A percentile compares a stretch with the other conserved stretches of the same genome.
phyloP scores from a whole-genome alignment of 1,140 invertebrate genomes.

The Scaptomyza graminum region DNA sequence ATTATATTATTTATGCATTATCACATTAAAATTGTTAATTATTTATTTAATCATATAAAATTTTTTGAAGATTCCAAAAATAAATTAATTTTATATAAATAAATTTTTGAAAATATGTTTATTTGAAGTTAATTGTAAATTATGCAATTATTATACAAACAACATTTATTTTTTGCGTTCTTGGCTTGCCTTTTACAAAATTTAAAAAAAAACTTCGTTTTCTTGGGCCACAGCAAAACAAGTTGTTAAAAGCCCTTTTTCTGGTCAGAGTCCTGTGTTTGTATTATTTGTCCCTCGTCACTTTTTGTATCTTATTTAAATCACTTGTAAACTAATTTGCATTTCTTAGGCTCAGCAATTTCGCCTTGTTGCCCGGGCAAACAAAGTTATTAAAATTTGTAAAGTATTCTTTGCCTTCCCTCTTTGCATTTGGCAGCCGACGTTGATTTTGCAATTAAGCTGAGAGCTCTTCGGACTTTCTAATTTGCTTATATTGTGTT shows the following conservation, averaged over 20 bases:
- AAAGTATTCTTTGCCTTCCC: constrained; percentile 23
- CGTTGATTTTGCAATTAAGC: constrained; percentile 67
- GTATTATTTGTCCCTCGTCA: constrained; percentile 59
- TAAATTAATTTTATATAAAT: too few relatives aligned
- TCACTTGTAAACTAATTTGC: constrained; percentile 77
- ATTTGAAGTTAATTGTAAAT: constrained; percentile 22
- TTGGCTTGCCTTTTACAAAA: constrained; percentile 54
- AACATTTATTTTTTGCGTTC: constrained; percentile 9
- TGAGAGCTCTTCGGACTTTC: constrained; percentile 16
- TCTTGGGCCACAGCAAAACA: constrained; percentile 22
- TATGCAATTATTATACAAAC: constrained; percentile 29
- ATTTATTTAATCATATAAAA: too few relatives aligned
- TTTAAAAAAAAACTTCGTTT: constrained; percentile 48
- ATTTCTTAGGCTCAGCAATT: constrained; percentile 66
- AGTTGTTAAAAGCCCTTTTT: constrained; percentile 56
- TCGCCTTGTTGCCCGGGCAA: constrained; percentile 41
- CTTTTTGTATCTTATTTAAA: constrained; percentile 78
- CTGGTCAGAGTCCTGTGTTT: constrained; percentile 11
- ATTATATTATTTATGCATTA: constrained; percentile 4
- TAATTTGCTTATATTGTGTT: constrained; percentile 28
- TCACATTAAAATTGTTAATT: too few relatives aligned
- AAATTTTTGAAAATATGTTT: too few relatives aligned
- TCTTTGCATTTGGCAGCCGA: constrained; percentile 30
- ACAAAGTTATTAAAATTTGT: constrained; percentile 74
- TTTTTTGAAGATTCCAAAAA: too few relatives aligned